phyloP scores from a whole-genome alignment of 2,113 vertebrate genomes.

The Candoia aspera region DNA sequence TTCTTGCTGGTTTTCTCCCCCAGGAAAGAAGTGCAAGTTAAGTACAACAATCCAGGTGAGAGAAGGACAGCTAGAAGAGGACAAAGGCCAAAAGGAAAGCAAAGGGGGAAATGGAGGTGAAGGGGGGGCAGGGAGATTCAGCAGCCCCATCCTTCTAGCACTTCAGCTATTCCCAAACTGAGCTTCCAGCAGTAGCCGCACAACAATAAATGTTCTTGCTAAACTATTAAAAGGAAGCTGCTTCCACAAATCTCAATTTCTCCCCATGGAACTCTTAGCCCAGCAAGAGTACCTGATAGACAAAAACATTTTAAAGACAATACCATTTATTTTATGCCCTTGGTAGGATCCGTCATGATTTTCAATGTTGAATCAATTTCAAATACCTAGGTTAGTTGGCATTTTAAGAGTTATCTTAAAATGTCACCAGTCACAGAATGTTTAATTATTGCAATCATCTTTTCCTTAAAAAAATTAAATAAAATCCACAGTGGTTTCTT shows the following conservation, averaged over 20 bases:
- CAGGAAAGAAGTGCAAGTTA: background rate
- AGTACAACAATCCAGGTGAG: background rate
- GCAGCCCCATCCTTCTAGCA: background rate
- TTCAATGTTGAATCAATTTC: conserved; percentile 58
- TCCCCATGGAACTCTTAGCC: conserved; percentile 10
- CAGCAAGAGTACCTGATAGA: background rate
- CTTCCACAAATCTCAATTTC: background rate
- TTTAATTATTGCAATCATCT: conserved; percentile 80
- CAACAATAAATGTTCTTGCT: background rate
- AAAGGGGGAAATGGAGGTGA: background rate
- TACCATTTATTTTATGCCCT: conserved; percentile 54
- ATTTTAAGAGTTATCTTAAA: conserved; percentile 78
- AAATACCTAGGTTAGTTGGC: conserved; percentile 68
- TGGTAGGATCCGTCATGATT: conserved; percentile 45
- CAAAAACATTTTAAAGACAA: background rate
- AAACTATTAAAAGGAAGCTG: conserved; percentile 10
- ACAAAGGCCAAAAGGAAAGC: background rate
- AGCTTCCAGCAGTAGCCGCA: background rate
- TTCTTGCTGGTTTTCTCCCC: background rate
- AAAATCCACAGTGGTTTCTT: conserved; percentile 71
- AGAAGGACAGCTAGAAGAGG: background rate
- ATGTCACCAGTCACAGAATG: conserved; percentile 74
- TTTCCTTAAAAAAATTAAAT: conserved; percentile 45
- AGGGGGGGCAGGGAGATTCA: background rate
- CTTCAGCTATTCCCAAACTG: background rate